Conservation (phyloP, 2,888 invertebrate genomes). For the Leptinotarsa rubiginosa region DNA sequence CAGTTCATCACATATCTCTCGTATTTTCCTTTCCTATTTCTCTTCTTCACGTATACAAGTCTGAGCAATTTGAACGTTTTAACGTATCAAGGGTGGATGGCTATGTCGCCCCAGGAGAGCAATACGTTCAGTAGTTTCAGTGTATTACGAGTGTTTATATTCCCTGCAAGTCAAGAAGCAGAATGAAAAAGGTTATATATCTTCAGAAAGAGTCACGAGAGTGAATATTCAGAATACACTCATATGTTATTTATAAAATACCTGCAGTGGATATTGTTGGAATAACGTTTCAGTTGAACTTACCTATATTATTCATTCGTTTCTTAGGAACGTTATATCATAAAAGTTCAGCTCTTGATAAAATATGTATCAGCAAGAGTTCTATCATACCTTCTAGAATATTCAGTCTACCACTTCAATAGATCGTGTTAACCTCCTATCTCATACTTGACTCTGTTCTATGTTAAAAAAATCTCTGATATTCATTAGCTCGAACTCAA, state of each 20-base stretch:
- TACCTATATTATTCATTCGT: no score
- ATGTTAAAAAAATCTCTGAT: no score
- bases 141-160: background rate
- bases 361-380: no score
- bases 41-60: background rate
- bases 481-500: no score
- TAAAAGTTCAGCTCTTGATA: no score
- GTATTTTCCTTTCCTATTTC: background rate
- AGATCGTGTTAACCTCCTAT: no score
- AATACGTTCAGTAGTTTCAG: background rate
- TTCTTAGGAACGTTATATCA: no score
- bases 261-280: no score
- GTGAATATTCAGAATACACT: background rate
- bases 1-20: background rate
- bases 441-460: no score
- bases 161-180: background rate
- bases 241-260: background rate
- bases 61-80: background rate
- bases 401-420: no score
- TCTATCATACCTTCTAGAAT: no score
- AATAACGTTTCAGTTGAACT: no score
- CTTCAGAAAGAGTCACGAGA: background rate
- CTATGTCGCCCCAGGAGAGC: background rate
- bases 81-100: background rate
- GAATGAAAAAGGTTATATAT: background rate